Evolutionary conservation across 2,888 invertebrate species (phyloP), one percentile per base, ranked within the genome.

Genomic region (Entomobrya multifasciata): DNA sequence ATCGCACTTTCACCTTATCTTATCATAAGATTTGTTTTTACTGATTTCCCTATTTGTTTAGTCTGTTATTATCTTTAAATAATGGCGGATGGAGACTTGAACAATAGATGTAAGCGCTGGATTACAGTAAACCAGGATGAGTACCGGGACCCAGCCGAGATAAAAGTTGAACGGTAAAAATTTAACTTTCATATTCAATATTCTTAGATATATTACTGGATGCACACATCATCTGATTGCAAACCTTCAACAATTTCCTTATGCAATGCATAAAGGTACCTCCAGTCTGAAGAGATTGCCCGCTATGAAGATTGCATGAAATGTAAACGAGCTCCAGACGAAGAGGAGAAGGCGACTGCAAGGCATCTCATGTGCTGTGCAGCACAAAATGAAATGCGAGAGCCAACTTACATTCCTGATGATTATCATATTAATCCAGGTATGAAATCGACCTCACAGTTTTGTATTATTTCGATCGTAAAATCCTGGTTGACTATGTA

Each of bases 61-160:
- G n/a, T 25, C 6, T 60, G 25, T 17, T 20, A 52, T 8, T 17
- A 4, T 52, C 17, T 52, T 62, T 5, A 10, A 62, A 62, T 15
- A 4, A 62, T 62, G 62, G 62, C 62, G 15, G 36, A 62, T 15
- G 62, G 72, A 0, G 65, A 83, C 22, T n/a, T 44, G 13, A 88
- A 86, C 79, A 78, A 86, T 25, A 72, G 84, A 4, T 89, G 90
- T 36, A 81, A 70, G 41, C 84, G 88, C n/a, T 90, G 89, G 88
- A 8, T 89, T 1, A 90, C 90, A 6, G 89, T 89, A 4, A 90
- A 84, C 55, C 89, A 90, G 41, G 89, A 90, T 87, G 90, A 90
- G 52, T 90, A 82, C 25, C 87, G 88, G 22, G 87, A 88, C 62
- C 90, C 90, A 10, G 60, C 44, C 2, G 81, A 84, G n/a, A 81